Evolutionary conservation across 2,888 invertebrate genomes (phyloP).

Genomic region (Blomia tropicalis): DNA sequence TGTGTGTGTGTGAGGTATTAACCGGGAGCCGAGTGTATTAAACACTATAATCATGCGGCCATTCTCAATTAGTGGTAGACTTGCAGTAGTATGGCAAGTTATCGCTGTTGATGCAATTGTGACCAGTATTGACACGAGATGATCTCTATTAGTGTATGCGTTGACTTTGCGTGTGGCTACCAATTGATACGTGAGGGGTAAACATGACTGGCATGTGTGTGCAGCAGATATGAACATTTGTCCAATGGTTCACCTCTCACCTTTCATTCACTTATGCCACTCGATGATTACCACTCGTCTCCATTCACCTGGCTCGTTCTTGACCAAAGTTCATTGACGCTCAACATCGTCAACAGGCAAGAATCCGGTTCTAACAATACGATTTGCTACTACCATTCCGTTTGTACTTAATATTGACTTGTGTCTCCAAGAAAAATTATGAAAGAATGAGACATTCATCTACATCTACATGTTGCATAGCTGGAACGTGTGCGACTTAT

Average conservation of each 20-base stretch:
- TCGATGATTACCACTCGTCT: too few relatives aligned
- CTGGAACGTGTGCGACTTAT: too few relatives aligned
- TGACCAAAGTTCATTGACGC: constrained; percentile 12
- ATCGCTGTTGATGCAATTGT: background rate
- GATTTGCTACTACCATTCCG: constrained; percentile 7
- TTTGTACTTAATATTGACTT: too few relatives aligned
- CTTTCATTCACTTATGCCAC: too few relatives aligned
- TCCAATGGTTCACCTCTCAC: background rate
- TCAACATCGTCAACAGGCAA: background rate
- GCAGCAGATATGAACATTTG: background rate
- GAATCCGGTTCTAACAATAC: constrained; percentile 9
- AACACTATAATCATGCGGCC: too few relatives aligned
- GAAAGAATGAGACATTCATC: too few relatives aligned
- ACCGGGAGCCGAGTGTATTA: too few relatives aligned
- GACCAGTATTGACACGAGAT: constrained; percentile 9
- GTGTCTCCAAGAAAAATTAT: too few relatives aligned
- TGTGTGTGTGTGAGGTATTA: too few relatives aligned
- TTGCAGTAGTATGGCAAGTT: background rate
- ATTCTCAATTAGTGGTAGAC: too few relatives aligned
- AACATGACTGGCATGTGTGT: background rate
- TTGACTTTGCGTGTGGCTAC: background rate
- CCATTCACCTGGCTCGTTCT: background rate
- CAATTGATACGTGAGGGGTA: constrained; percentile 2
- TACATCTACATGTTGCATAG: too few relatives aligned
- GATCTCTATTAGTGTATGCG: background rate